Percentiles rank a stretch among this genome's conserved stretches.
phyloP scores from a whole-genome alignment of 2,113 vertebrate species.

The Aphelocoma coerulescens region DNA sequence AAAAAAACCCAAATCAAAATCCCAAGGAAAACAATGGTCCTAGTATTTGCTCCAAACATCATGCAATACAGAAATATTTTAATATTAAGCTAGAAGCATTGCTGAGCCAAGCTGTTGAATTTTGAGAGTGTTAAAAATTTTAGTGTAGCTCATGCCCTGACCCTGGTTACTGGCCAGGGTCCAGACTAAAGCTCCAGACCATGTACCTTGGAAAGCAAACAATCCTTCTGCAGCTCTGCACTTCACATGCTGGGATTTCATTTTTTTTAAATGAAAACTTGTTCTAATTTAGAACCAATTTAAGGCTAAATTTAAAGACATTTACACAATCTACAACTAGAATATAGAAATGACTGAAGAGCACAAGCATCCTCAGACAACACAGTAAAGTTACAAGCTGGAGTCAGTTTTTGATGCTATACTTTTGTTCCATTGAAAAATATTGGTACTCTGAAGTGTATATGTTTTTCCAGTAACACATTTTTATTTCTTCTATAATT shows the following conservation, averaged over 20 bases:
- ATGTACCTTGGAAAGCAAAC: neutral
- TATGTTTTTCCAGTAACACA: neutral
- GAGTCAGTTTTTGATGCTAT: neutral
- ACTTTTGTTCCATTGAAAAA: neutral
- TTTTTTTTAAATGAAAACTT: neutral
- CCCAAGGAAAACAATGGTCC: neutral
- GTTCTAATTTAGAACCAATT: neutral
- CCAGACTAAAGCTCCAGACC: neutral
- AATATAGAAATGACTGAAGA: neutral
- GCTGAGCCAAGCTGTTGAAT: neutral
- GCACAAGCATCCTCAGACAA: neutral
- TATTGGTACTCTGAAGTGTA: neutral
- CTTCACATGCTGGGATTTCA: neutral
- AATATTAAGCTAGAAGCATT: neutral
- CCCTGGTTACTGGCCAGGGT: neutral
- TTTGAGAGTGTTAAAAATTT: neutral
- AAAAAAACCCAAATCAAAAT: neutral
- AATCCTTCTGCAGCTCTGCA: neutral
- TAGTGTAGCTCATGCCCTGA: neutral
- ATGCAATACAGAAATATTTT: neutral
- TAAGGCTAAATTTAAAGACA: neutral
- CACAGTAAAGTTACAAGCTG: neutral
- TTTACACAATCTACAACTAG: neutral
- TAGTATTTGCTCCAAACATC: neutral
- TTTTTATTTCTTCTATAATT: neutral